Base-by-base conservation (phyloP, 2,888 invertebrate genomes). In the Spodoptera picta region DNA sequence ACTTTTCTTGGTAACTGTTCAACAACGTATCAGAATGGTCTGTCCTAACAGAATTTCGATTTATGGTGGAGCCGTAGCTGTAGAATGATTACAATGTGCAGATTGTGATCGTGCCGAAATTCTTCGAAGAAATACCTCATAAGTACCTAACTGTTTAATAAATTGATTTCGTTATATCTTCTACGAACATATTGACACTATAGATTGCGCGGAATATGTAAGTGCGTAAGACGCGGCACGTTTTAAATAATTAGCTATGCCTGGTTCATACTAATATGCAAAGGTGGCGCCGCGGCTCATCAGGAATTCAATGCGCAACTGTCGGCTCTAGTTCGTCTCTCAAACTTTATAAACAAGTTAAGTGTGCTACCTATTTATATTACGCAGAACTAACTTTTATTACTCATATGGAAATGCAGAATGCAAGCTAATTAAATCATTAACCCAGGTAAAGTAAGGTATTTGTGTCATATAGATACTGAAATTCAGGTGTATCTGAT, bases 251-350 rank as follows among this genome's bases (percentile, higher is more conserved):
- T 91, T 89, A 90, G 83, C 80, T 80, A 89, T 87, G 88, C 85
- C 76, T 75, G 77, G 74, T 83, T 84, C 83, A 87, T 88, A 84
- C 81, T 80, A 86, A 87, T 82, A 75, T 65, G 75, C 65, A 70
- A 65, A 76, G 69, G 65, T 77, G 92, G 93, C 93, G 92, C 92
- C 93, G 84, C 65, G 57, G 70, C 86, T 90, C 85, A 92, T 93
- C 86, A 74, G 75, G 83, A 36, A 93, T 92, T 90, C 93, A 87
- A 60, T 61, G 75, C 87, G 80, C 77, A 83, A 65, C 65, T 46
- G 60, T 62, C 75, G 75, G 77, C 77, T 76, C 65, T 69, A 53
- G 71, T 72, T 79, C 57, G 71, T 61, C 59, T 69, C 61, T 68
- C 64, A 60, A 69, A 61, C 67, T 65, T 77, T 73, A 68, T 70